A percentile compares a stretch with the other conserved stretches of the same genome.
These are phyloP conservation scores for Galerucella nymphaeae DNA, from an alignment of 2,888 invertebrate species.

Conservation along the genomic window DNA sequence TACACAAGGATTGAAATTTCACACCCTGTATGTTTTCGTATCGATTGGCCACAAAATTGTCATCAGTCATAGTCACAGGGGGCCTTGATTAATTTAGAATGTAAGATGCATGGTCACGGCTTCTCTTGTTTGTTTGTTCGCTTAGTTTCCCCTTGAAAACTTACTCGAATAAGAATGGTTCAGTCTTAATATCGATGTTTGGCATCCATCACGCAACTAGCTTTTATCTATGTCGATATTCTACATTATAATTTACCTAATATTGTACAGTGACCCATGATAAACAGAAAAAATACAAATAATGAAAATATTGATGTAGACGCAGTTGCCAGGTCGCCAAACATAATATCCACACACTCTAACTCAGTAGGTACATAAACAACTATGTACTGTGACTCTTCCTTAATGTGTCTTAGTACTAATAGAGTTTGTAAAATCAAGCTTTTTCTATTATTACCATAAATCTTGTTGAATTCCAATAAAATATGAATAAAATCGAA, in stretches of 20 bases:
- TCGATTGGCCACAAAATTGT: not conserved
- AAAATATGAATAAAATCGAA: too few species aligned
- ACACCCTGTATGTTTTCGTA: not conserved
- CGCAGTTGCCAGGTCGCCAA: too few species aligned
- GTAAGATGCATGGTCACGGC: slow-evolving; percentile 62
- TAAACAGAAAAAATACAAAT: too few species aligned
- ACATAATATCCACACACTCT: too few species aligned
- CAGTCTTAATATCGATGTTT: slow-evolving; percentile 19
- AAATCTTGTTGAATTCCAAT: too few species aligned
- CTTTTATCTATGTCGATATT: not conserved
- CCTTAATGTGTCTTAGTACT: too few species aligned
- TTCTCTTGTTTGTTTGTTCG: slow-evolving; percentile 44
- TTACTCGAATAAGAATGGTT: slow-evolving; percentile 51
- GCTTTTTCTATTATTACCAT: too few species aligned
- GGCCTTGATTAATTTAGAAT: slow-evolving; percentile 58
- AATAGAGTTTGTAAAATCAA: too few species aligned
- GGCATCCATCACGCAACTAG: not conserved
- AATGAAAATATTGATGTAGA: too few species aligned
- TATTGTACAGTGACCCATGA: too few species aligned
- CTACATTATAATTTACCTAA: not conserved
- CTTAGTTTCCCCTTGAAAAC: slow-evolving; percentile 59
- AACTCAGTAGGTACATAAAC: too few species aligned
- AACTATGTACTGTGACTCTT: too few species aligned
- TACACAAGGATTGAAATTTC: not conserved
- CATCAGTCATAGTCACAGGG: slow-evolving; percentile 26